Conservation (phyloP, 2,113 vertebrate species). For the Mohoua ochrocephala region DNA sequence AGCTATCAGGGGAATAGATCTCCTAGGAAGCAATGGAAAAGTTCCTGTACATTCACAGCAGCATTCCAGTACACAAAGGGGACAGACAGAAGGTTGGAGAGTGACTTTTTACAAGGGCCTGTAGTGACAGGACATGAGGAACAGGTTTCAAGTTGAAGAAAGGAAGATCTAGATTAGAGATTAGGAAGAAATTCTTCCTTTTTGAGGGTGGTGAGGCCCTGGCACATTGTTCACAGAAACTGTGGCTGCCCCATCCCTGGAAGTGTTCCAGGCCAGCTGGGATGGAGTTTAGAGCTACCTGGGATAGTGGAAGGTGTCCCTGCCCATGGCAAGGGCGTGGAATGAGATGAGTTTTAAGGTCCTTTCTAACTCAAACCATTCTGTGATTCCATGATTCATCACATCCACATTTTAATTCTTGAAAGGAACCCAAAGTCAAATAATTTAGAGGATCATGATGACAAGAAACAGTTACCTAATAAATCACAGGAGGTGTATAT, state of each 20-base stretch:
- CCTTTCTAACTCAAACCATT: neutral
- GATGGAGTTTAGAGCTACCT: fast-evolving
- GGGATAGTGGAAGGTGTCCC: fast-evolving
- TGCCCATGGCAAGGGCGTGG: fast-evolving
- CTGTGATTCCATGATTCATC: neutral
- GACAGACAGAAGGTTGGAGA: neutral
- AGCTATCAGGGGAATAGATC: neutral
- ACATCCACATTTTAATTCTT: neutral
- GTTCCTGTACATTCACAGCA: neutral
- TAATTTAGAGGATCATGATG: neutral
- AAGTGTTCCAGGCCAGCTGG: neutral
- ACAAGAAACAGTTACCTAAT: neutral
- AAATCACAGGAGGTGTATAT: neutral
- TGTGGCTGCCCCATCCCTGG: neutral
- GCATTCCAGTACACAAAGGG: no score
- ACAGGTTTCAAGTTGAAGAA: neutral
- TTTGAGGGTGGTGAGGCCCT: neutral
- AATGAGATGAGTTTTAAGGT: neutral
- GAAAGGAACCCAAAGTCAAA: neutral
- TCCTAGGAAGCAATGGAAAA: neutral
- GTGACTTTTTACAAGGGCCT: neutral
- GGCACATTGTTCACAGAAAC: neutral
- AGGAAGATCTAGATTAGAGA: neutral
- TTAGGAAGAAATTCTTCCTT: neutral
- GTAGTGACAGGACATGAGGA: fast-evolving